phyloP scores from a whole-genome alignment of 2,888 invertebrate species.

The Mechanitis mazaeus region DNA sequence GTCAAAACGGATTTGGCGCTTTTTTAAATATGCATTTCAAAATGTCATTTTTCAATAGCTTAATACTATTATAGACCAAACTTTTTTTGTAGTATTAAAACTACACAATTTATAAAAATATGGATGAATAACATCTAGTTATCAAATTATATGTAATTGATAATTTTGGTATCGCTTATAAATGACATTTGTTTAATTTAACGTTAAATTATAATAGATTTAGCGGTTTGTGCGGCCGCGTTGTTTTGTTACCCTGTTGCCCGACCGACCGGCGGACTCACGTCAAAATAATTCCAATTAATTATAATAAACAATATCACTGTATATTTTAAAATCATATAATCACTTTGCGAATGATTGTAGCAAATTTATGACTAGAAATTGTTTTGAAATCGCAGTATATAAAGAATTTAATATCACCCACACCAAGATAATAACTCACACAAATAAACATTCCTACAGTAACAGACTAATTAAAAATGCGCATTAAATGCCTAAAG shows the following conservation, averaged over 20 bases:
- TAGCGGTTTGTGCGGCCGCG: constrained; percentile 14
- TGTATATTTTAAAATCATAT: constrained; percentile 22
- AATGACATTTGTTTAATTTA: not conserved
- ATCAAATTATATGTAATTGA: too few species aligned
- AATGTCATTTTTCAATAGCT: too few species aligned
- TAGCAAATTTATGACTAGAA: constrained; percentile 66
- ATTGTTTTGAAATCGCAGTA: constrained; percentile 32
- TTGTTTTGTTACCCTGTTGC: constrained; percentile 30
- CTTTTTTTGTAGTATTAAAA: too few species aligned
- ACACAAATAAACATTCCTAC: not conserved
- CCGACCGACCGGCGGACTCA: constrained; percentile 6
- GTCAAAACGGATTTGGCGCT: too few species aligned
- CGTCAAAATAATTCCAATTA: constrained; percentile 6
- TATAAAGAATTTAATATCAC: constrained; percentile 3
- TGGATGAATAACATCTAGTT: too few species aligned
- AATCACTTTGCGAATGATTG: constrained; percentile 44
- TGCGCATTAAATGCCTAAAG: not conserved
- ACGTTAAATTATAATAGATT: constrained; percentile 7
- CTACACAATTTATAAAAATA: too few species aligned
- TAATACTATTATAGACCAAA: too few species aligned
- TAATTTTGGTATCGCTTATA: not conserved
- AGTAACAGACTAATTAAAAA: constrained; percentile 5
- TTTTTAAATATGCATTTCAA: too few species aligned
- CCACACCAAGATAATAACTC: not conserved
- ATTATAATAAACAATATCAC: constrained; percentile 13